A percentile compares a stretch with the other conserved stretches of the same genome.
phyloP scores from a whole-genome alignment of 1,140 invertebrate genomes.

The Hycleus phaleratus region DNA sequence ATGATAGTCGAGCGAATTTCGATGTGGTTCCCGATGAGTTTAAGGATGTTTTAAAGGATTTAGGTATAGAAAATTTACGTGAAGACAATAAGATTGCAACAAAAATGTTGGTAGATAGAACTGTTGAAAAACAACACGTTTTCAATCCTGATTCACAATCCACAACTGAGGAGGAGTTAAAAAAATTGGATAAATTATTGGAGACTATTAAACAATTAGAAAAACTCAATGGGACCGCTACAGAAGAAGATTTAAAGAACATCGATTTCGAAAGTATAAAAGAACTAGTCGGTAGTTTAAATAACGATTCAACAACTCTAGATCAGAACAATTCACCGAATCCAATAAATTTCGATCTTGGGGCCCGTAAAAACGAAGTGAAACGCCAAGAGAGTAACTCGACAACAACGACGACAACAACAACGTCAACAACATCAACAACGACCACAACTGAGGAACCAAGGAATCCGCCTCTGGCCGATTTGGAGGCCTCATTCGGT shows the following conservation, averaged over 20 bases:
- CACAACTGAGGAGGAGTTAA: constrained; percentile 39
- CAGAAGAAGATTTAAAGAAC: constrained; percentile 33
- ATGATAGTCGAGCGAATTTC: constrained; percentile 28
- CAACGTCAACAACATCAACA: constrained; percentile 33
- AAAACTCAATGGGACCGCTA: constrained; percentile 41
- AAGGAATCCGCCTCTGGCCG: constrained; percentile 47
- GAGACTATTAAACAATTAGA: constrained; percentile 38
- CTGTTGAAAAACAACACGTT: constrained; percentile 25
- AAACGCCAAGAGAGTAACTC: constrained; percentile 37
- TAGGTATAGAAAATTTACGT: constrained; percentile 39
- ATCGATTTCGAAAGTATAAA: constrained; percentile 32
- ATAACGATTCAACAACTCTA: constrained; percentile 23
- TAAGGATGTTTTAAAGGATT: constrained; percentile 45
- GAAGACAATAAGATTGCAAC: constrained; percentile 11
- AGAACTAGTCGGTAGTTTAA: constrained; percentile 31
- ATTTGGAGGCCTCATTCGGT: constrained; percentile 70
- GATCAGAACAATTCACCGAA: constrained; percentile 31
- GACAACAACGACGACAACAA: constrained; percentile 21
- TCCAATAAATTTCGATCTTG: constrained; percentile 25
- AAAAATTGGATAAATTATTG: constrained; percentile 41
- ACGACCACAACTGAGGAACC: constrained; percentile 32
- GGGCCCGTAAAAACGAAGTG: constrained; percentile 33
- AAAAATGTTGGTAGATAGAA: neutral
- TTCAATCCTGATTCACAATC: constrained; percentile 31
- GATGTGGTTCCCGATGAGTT: constrained; percentile 46